Conservation (phyloP, 2,888 invertebrate genomes). For the Zootermopsis nevadensis region DNA sequence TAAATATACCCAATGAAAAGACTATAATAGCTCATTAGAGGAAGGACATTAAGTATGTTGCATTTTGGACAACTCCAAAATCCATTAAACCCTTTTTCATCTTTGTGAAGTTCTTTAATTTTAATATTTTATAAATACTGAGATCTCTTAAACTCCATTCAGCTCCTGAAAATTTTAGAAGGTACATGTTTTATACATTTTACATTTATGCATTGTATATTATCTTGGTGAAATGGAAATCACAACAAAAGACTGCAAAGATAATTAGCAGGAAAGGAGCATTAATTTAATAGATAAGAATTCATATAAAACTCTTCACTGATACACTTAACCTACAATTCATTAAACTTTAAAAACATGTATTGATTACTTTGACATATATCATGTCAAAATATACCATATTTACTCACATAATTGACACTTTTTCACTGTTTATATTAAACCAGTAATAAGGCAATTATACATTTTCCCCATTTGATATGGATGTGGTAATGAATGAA, state of each 20-base stretch:
- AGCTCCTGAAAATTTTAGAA: background rate
- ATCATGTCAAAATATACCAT: background rate
- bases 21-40: background rate
- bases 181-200: conserved; percentile 37
- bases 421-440: too few species aligned
- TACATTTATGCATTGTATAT: background rate
- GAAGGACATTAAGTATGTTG: background rate
- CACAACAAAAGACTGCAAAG: conserved; percentile 26
- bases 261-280: background rate
- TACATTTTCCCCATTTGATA: too few species aligned
- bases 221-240: conserved; percentile 36
- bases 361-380: background rate
- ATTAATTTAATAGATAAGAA: background rate
- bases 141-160: background rate
- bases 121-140: background rate
- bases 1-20: background rate
- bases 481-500: too few species aligned
- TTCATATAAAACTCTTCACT: background rate
- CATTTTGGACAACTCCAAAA: conserved; percentile 11
- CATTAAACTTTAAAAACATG: background rate
- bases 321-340: background rate
- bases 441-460: too few species aligned
- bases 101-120: background rate
- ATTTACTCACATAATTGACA: too few species aligned
- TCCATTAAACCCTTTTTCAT: background rate